phyloP scores from a whole-genome alignment of 2,113 vertebrate genomes.

The Camelus bactrianus region DNA sequence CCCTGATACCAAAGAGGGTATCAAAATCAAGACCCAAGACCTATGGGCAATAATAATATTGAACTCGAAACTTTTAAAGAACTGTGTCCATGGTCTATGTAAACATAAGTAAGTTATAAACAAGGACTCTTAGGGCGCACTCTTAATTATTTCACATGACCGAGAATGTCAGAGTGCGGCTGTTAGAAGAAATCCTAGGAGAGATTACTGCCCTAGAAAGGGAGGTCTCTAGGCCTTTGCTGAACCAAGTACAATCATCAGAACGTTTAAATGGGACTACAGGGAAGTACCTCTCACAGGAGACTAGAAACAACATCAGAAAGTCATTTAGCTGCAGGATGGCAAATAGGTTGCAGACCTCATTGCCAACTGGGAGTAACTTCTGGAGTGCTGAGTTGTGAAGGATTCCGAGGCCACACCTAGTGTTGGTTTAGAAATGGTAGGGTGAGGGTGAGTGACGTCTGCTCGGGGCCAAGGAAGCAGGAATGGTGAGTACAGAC shows the following conservation, averaged over 20 bases:
- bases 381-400: background rate
- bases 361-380: background rate
- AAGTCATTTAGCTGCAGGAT: background rate
- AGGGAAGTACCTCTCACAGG: background rate
- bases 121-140: background rate
- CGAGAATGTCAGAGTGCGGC: background rate
- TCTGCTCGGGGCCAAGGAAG: accelerated
- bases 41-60: background rate
- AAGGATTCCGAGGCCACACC: background rate
- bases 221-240: background rate
- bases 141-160: background rate
- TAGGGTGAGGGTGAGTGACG: accelerated
- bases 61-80: background rate
- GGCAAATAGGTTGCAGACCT: background rate
- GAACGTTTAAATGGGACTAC: background rate
- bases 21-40: background rate
- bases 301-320: background rate
- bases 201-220: slow-evolving; percentile 53
- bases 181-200: slow-evolving; percentile 51
- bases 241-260: background rate
- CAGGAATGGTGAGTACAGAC: background rate
- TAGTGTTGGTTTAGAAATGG: background rate
- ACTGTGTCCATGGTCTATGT: background rate
- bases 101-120: background rate
- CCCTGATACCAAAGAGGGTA: background rate